phyloP scores from a whole-genome alignment of 2,888 invertebrate genomes.

The Volucella inflata region DNA sequence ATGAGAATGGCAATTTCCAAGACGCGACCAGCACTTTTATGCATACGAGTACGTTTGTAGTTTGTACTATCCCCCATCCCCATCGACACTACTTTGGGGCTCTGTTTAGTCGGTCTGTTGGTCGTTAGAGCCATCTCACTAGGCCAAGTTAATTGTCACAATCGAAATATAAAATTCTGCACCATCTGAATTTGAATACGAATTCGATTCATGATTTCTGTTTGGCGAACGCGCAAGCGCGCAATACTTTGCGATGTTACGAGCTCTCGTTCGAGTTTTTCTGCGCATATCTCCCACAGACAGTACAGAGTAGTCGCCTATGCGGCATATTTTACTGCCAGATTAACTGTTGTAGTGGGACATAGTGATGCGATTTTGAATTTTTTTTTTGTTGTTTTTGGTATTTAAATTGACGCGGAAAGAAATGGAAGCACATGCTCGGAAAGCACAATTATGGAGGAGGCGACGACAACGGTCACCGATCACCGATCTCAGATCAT shows the following conservation, averaged over 20 bases:
- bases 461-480: slow-evolving; percentile 15
- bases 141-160: slow-evolving; percentile 49
- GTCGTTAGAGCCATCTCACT: not conserved
- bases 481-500: too few species aligned
- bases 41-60: slow-evolving; percentile 37
- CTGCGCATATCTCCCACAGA: slow-evolving; percentile 12
- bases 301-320: not conserved
- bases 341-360: slow-evolving; percentile 52
- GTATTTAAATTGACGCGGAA: slow-evolving; percentile 71
- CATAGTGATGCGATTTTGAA: slow-evolving; percentile 5
- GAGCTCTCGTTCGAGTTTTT: slow-evolving; percentile 2
- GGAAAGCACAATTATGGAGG: slow-evolving; percentile 54
- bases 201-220: slow-evolving; percentile 32
- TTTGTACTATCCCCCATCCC: slow-evolving; percentile 16
- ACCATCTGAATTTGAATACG: slow-evolving; percentile 14
- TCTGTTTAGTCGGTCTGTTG: slow-evolving; percentile 3
- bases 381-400: slow-evolving; percentile 24
- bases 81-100: slow-evolving; percentile 14
- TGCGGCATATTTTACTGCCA: slow-evolving; percentile 23
- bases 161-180: slow-evolving; percentile 36
- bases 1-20: slow-evolving; percentile 6
- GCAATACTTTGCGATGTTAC: slow-evolving; percentile 2
- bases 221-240: not conserved
- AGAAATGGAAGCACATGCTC: slow-evolving; percentile 67
- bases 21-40: not conserved